Evolutionary conservation across 2,797 vertebrate species (phyloP), one percentile per base, ranked within the genome.

Genomic region (Chrysocyon brachyurus): DNA sequence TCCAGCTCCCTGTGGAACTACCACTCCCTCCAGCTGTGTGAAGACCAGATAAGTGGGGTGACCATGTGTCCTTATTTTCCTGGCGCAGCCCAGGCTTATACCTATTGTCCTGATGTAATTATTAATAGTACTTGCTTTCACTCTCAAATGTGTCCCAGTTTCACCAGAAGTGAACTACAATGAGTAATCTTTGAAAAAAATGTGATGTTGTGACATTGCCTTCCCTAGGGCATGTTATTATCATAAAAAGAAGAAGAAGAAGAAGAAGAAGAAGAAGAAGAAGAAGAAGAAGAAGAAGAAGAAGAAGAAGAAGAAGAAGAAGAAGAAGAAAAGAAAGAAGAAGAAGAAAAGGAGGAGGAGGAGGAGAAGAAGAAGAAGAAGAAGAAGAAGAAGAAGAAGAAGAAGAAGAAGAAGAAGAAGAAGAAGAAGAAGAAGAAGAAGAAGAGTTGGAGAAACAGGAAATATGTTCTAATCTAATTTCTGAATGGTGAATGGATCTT

Each of bases 21-120:
- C 36, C 0, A 10, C 28, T 28, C 31, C 0, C 2, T 33, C 31
- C 33, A n/a, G 61, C 16, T 26, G 2, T 46, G 5, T 17, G 12
- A 33, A 59, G 21, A 63, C 19, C 6, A 11, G 24, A 21, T 31
- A 3, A 17, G 15, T 0, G 49, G 12, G 22, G 12, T 40, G 28
- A 19, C 12, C 73, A 16, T 22, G 2, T 12, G 26, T 24, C 40
- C 61, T 31, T 40, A 15, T 31, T n/a, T 17, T 77, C 49, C n/a
- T 1, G 16, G 56, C 63, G 11, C 40, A 24, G 21, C 31, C 66
- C 40, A 33, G 31, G 36, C 14, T 61, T n/a, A 40, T 5, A 57
- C 6, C 14, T 31, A 10, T 3, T 12, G 36, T 70, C 3, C 10
- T 59, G 46, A 24, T 1, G 11, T 16, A 52, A 33, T 46, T 40